These are phyloP conservation scores for Apodemia duryi DNA, from an alignment of 2,888 invertebrate species.

Conservation along the genomic window DNA sequence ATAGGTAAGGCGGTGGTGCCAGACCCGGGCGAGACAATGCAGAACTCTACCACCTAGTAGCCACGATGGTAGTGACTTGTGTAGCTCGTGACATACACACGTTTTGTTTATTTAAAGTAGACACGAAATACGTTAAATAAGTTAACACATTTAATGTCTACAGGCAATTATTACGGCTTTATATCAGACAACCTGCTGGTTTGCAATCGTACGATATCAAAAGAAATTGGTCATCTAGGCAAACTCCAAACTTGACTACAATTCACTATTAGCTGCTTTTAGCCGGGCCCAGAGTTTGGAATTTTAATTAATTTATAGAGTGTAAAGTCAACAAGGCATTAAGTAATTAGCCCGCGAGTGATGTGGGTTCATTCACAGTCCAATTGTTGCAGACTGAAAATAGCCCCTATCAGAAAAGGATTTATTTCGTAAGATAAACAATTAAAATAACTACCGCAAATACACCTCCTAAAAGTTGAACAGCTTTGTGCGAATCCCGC, in stretches of 20 bases:
- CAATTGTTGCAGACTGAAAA: background rate
- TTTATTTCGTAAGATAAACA: background rate
- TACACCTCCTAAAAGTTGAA: background rate
- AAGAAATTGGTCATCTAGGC: background rate
- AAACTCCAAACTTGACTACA: background rate
- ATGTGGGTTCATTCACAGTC: conserved; percentile 5
- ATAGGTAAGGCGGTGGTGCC: too few species aligned
- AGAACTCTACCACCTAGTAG: too few species aligned
- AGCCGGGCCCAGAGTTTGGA: background rate
- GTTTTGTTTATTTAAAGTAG: too few species aligned
- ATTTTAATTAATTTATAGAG: conserved; percentile 8
- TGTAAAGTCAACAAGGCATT: background rate
- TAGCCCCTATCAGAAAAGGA: background rate
- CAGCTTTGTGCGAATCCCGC: background rate
- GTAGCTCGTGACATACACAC: too few species aligned
- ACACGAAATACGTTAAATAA: too few species aligned
- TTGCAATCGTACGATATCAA: background rate
- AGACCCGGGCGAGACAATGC: too few species aligned
- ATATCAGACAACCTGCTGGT: background rate
- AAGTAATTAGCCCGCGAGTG: conserved; percentile 1
- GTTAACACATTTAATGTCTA: too few species aligned
- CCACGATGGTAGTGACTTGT: too few species aligned
- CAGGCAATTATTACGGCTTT: too few species aligned
- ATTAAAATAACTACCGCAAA: background rate
- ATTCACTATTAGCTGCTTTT: background rate